Evolutionary conservation across 2,888 invertebrate species (phyloP).

Genomic region (Nephrocerus scutellatus): DNA sequence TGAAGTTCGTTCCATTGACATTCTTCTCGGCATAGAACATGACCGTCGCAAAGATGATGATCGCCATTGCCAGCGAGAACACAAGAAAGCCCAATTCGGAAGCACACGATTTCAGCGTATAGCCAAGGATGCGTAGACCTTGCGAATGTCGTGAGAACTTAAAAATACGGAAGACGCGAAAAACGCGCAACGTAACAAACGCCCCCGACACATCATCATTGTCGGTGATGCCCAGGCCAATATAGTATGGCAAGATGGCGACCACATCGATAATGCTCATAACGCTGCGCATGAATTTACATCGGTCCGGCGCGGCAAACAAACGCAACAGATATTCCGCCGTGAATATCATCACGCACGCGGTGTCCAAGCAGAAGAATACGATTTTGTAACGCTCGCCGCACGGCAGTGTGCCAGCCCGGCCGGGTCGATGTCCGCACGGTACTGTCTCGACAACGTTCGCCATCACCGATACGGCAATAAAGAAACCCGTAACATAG

Average conservation of each 20-base stretch:
- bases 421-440: conserved; percentile 80
- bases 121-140: conserved; percentile 95
- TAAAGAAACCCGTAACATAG: conserved; percentile 99
- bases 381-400: conserved; percentile 97
- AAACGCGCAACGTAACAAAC: conserved; percentile 96
- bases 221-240: conserved; percentile 94
- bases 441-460: conserved; percentile 98
- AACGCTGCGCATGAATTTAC: conserved; percentile 94
- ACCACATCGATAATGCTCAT: conserved; percentile 99
- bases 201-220: conserved; percentile 99
- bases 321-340: conserved; percentile 92
- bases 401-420: conserved; percentile 84
- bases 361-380: conserved; percentile 97
- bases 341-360: conserved; percentile 99
- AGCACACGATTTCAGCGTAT: conserved; percentile 98
- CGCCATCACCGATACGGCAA: conserved; percentile 98
- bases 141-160: conserved; percentile 99
- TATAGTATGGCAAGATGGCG: conserved; percentile 98
- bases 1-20: conserved; percentile 93
- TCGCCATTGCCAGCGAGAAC: conserved; percentile 99
- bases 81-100: conserved; percentile 98
- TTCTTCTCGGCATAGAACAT: conserved; percentile 99
- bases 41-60: conserved; percentile 99
- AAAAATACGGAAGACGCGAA: conserved; percentile 99
- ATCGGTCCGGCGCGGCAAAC: conserved; percentile 97